These are phyloP conservation scores for Ceryle rudis DNA, from an alignment of 2,797 vertebrate genomes.

Conservation along the genomic window DNA sequence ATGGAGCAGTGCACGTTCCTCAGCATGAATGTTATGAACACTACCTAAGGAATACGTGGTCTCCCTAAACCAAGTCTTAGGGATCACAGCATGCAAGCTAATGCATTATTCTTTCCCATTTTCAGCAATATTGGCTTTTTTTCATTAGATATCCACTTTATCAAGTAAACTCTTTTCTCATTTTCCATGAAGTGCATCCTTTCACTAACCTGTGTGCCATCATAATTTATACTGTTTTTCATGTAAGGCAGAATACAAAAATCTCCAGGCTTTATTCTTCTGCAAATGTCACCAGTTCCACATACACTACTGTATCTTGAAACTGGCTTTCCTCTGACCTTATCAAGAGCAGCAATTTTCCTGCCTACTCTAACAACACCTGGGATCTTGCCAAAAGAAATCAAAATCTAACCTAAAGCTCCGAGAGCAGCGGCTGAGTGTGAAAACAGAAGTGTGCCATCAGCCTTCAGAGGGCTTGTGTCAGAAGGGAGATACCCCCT, in stretches of 20 bases:
- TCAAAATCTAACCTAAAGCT: not conserved
- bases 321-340: slow-evolving; percentile 35
- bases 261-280: slow-evolving; percentile 15
- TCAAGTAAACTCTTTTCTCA: not conserved
- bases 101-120: not conserved
- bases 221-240: not conserved
- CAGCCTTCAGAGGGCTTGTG: not conserved
- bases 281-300: slow-evolving; percentile 37
- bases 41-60: not conserved
- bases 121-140: not conserved
- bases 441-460: not conserved
- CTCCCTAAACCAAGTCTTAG: not conserved
- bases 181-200: not conserved
- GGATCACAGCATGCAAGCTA: not conserved
- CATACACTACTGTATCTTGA: not conserved
- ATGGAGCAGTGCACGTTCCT: not conserved
- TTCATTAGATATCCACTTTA: not conserved
- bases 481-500: not conserved
- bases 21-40: not conserved
- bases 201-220: not conserved
- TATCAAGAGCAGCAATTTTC: slow-evolving; percentile 1
- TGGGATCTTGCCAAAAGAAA: slow-evolving; percentile 45
- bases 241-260: not conserved
- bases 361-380: not conserved
- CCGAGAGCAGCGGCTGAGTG: not conserved